Base-by-base conservation (phyloP, 1,140 invertebrate species). In the Musca vetustissima region DNA sequence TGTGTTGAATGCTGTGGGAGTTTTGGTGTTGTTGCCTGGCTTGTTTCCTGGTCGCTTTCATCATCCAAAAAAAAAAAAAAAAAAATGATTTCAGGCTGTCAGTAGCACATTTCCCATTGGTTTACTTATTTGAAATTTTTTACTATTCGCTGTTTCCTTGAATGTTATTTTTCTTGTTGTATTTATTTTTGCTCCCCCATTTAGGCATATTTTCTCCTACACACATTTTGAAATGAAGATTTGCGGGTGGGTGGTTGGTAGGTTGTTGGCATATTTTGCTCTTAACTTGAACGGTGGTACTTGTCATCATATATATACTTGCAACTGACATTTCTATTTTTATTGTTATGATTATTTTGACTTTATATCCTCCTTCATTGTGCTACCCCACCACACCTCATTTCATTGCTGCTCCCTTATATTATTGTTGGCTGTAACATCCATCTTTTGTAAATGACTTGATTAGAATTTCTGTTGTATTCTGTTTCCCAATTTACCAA, bases 311-410 rank as follows among this genome's bases (percentile, higher is more conserved):
- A 9, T 36, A 36, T 43, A 61, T 61, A n/a, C 15, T 50, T 48
- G 64, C 64, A 49, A 66, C 43, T 66, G 64, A 49, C 64, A 50
- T 66, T 66, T 32, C 22, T 66, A 52, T 66, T 61, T 19, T 61
- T 61, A 24, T 66, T 49, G 43, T 66, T 66, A 21, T 66, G 47
- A 50, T 24, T 50, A 52, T 49, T 61, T 66, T 50, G 64, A 66
- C 15, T 66, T 66, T 66, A 25, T 66, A 22, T 53, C 52, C 52
- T 53, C 24, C 52, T 15, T 11, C 24, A 7, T 22, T 8, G 7
- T 28, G 3, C 3, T 3, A 7, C 4, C 24, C 52, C 7, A 24
- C 24, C 52, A 7, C 28, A 21, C 6, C 52, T n/a, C n/a, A n/a
- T n/a, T 28, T 28, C 28, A 28, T 53, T 53, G 1, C 15, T 9